phyloP scores from a whole-genome alignment of 2,113 vertebrate species.

The Phaetusa simplex region DNA sequence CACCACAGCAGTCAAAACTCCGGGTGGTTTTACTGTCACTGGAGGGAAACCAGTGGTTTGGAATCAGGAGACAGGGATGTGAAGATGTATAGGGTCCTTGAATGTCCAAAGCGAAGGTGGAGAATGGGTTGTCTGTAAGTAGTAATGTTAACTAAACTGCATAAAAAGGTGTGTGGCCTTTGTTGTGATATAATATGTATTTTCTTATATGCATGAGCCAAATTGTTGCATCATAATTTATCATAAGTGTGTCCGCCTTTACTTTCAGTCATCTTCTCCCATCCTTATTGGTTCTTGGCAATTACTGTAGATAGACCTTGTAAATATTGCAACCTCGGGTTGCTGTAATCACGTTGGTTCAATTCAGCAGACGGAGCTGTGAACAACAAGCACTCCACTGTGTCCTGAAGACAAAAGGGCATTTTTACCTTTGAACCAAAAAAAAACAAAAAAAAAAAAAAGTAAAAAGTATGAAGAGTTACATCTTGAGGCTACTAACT shows the following conservation, averaged over 20 bases:
- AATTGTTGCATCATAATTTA: constrained; percentile 79
- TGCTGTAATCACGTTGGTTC: constrained; percentile 73
- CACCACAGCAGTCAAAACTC: constrained; percentile 42
- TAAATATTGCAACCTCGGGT: constrained; percentile 76
- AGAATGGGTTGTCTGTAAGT: constrained; percentile 81
- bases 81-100: constrained; percentile 62
- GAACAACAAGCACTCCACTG: constrained; percentile 63
- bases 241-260: constrained; percentile 75
- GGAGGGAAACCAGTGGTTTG: constrained; percentile 62
- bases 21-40: constrained; percentile 51
- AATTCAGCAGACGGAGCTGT: constrained; percentile 67
- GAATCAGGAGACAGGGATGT: constrained; percentile 72
- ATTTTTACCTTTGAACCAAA: constrained; percentile 83
- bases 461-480: constrained; percentile 61
- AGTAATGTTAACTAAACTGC: constrained; percentile 79
- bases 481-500: constrained; percentile 76
- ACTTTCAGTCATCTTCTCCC: constrained; percentile 75
- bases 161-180: constrained; percentile 83
- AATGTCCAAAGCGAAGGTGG: constrained; percentile 71
- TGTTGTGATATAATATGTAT: constrained; percentile 83
- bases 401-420: constrained; percentile 74
- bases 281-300: constrained; percentile 74
- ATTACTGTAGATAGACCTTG: constrained; percentile 81
- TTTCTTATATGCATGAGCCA: constrained; percentile 87
- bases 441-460: constrained; percentile 45